Evolutionary conservation across 2,888 invertebrate species (phyloP).

Genomic region (Mythimna albipuncta): DNA sequence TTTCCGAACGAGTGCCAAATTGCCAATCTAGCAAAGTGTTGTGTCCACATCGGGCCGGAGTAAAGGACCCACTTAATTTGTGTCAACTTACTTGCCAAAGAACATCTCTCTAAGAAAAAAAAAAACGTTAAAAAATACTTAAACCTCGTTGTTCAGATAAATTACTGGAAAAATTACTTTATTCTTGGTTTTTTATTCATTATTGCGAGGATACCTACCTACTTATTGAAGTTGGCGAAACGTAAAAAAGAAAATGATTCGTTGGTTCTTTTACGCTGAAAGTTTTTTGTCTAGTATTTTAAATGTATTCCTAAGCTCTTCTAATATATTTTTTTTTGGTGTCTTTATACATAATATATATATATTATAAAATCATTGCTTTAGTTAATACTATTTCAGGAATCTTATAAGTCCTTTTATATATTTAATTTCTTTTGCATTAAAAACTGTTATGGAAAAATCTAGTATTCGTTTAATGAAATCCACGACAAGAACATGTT

Average conservation of each 20-base stretch:
- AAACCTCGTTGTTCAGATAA: constrained; percentile 27
- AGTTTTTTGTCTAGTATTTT: constrained; percentile 9
- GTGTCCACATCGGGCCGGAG: constrained; percentile 73
- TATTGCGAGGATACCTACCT: neutral
- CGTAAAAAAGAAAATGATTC: constrained; percentile 21
- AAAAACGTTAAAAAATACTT: constrained; percentile 19
- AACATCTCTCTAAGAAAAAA: constrained; percentile 42
- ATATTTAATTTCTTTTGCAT: too few relatives aligned
- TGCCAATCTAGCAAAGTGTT: constrained; percentile 84
- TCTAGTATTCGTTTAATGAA: too few relatives aligned
- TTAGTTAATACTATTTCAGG: neutral
- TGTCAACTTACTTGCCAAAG: constrained; percentile 67
- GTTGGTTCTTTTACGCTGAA: constrained; percentile 1
- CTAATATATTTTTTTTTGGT: neutral
- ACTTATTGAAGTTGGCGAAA: constrained; percentile 24
- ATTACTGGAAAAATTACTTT: constrained; percentile 25
- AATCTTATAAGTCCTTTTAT: neutral
- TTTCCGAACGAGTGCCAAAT: constrained; percentile 79
- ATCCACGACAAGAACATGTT: too few relatives aligned
- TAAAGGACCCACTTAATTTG: constrained; percentile 65
- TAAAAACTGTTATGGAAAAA: too few relatives aligned
- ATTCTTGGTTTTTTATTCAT: constrained; percentile 13
- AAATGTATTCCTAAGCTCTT: neutral
- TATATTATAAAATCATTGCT: neutral
- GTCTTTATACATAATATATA: neutral